These are phyloP conservation scores for Piliocolobus tephrosceles DNA, from an alignment of 2,113 vertebrate genomes.

Conservation along the genomic window DNA sequence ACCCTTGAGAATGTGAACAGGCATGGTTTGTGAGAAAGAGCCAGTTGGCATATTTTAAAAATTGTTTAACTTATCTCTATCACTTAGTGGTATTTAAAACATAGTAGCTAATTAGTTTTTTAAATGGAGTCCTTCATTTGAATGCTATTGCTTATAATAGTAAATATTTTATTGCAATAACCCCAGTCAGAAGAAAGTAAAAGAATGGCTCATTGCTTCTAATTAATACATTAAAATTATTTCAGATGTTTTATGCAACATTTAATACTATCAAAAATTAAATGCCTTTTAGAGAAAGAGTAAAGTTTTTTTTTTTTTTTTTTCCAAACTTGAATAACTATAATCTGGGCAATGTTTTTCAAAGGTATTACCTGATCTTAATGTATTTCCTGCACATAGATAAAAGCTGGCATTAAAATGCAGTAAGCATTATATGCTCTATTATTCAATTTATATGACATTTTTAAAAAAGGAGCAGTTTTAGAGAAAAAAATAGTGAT, in stretches of 20 bases:
- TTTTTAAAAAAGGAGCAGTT: background rate
- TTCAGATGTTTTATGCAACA: background rate
- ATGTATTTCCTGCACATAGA: background rate
- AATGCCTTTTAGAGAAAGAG: constrained; percentile 28
- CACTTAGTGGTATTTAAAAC: constrained; percentile 23
- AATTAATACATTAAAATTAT: constrained; percentile 79
- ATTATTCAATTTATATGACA: background rate
- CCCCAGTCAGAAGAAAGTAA: constrained; percentile 52
- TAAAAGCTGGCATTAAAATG: background rate
- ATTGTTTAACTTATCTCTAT: background rate
- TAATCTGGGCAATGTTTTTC: background rate
- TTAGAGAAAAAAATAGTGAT: background rate
- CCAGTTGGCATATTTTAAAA: background rate
- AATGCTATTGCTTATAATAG: constrained; percentile 42
- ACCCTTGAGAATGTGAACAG: background rate
- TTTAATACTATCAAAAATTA: constrained; percentile 22
- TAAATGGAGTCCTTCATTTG: constrained; percentile 60
- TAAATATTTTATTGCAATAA: constrained; percentile 64
- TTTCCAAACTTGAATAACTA: background rate
- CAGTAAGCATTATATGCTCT: background rate
- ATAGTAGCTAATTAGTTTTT: constrained; percentile 46
- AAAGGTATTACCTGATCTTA: background rate
- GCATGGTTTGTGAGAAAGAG: background rate
- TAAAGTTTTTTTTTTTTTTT: background rate
- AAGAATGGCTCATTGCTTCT: constrained; percentile 79